phyloP scores from a whole-genome alignment of 2,797 vertebrate genomes.

The Pagetopsis macropterus region DNA sequence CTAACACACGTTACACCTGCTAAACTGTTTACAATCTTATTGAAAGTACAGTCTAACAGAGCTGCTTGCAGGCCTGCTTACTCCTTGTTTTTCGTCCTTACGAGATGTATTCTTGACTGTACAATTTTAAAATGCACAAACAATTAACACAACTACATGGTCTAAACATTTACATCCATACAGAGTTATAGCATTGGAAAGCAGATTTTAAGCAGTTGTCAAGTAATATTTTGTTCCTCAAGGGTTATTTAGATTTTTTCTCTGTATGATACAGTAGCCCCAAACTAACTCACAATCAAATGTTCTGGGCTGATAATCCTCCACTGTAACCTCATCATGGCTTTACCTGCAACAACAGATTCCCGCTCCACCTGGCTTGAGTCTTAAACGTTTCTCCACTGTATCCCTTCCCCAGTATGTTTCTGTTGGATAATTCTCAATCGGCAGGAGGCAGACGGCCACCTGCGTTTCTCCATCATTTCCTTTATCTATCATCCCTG shows the following conservation, averaged over 20 bases:
- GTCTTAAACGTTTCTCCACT: slow-evolving; percentile 44
- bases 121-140: too few relatives aligned
- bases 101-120: too few relatives aligned
- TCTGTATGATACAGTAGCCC: neutral
- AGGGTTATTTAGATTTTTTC: neutral
- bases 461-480: slow-evolving; percentile 51
- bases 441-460: slow-evolving; percentile 42
- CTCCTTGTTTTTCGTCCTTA: too few relatives aligned
- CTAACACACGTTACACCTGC: neutral
- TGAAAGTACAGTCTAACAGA: too few relatives aligned
- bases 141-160: neutral
- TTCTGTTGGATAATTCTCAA: slow-evolving; percentile 73
- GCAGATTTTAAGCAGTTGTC: neutral
- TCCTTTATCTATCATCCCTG: slow-evolving; percentile 39
- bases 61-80: too few relatives aligned
- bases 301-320: slow-evolving; percentile 4
- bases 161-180: neutral
- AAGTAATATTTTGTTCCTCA: neutral
- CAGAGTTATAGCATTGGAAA: too few relatives aligned
- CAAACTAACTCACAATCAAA: neutral
- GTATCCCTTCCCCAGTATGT: slow-evolving; percentile 36
- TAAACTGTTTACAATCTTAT: neutral
- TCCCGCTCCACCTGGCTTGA: slow-evolving; percentile 42
- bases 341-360: slow-evolving; percentile 18
- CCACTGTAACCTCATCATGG: slow-evolving; percentile 11